Evolutionary conservation across 2,113 vertebrate genomes (phyloP).

Genomic region (Craseonycteris thonglongyai): DNA sequence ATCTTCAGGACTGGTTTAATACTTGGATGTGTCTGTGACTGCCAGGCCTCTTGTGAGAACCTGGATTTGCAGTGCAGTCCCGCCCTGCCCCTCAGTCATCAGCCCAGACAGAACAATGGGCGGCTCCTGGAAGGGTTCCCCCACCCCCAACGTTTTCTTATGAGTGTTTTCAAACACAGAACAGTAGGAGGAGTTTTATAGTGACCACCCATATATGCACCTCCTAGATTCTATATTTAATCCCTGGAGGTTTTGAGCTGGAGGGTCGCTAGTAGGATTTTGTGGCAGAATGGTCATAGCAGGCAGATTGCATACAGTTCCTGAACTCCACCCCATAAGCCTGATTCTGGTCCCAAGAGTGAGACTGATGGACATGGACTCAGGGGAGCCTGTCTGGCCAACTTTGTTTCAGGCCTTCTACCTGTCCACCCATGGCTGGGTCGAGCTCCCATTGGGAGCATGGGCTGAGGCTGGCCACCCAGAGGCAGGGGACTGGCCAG

Average conservation of each 20-base stretch:
- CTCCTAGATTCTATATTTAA: background rate
- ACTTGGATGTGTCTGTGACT: background rate
- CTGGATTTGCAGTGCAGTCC: background rate
- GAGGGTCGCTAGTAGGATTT: background rate
- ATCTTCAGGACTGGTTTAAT: background rate
- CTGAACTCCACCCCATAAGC: background rate
- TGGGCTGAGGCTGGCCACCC: background rate
- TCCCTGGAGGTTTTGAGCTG: background rate
- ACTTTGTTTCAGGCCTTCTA: background rate
- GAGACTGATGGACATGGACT: background rate
- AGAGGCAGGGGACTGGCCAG: background rate
- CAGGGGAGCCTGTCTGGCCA: background rate
- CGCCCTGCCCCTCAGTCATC: background rate
- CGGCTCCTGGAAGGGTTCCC: background rate
- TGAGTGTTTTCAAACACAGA: conserved; percentile 20
- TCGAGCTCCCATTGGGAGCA: background rate
- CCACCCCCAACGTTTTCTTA: background rate
- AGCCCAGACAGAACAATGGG: background rate
- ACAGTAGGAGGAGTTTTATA: background rate
- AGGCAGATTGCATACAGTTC: background rate
- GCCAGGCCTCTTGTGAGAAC: background rate
- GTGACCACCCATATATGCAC: background rate
- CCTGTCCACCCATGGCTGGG: background rate
- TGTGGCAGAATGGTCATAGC: background rate
- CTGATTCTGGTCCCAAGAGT: background rate